Percentiles rank a stretch among this genome's conserved stretches.
Conservation (phyloP, 1,140 invertebrate genomes). For the Trissolcus basalis region DNA sequence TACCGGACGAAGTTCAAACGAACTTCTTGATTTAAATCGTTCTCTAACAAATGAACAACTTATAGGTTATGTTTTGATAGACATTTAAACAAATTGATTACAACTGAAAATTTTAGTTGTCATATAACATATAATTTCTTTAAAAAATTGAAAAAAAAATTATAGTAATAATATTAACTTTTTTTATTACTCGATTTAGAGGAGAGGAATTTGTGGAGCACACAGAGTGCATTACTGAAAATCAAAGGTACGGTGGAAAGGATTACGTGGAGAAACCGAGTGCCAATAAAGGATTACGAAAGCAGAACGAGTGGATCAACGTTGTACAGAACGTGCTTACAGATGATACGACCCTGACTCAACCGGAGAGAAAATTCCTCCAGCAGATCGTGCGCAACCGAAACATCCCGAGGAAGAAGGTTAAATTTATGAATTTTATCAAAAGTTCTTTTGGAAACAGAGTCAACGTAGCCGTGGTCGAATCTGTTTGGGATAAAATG, state of each 20-base stretch:
- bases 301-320: conserved; percentile 92
- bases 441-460: conserved; percentile 78
- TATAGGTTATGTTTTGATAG: no score
- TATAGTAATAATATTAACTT: no score
- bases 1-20: no score
- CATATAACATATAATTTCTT: no score
- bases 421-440: conserved; percentile 90
- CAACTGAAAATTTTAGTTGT: no score
- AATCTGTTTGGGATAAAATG: conserved; percentile 83
- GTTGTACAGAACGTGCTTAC: conserved; percentile 86
- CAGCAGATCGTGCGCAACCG: conserved; percentile 84
- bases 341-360: conserved; percentile 77
- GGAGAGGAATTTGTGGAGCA: conserved; percentile 88
- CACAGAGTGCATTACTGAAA: conserved; percentile 94
- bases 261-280: conserved; percentile 84
- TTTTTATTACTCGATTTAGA: no score
- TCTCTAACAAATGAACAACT: no score
- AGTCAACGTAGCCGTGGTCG: conserved; percentile 77
- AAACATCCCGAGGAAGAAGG: conserved; percentile 94
- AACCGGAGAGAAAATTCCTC: conserved; percentile 80
- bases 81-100: no score
- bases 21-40: no score
- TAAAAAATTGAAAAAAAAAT: no score
- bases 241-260: conserved; percentile 91
- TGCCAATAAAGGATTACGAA: conserved; percentile 90